Conservation (phyloP, 2,113 vertebrate species). For the Falcunculus frontatus region DNA sequence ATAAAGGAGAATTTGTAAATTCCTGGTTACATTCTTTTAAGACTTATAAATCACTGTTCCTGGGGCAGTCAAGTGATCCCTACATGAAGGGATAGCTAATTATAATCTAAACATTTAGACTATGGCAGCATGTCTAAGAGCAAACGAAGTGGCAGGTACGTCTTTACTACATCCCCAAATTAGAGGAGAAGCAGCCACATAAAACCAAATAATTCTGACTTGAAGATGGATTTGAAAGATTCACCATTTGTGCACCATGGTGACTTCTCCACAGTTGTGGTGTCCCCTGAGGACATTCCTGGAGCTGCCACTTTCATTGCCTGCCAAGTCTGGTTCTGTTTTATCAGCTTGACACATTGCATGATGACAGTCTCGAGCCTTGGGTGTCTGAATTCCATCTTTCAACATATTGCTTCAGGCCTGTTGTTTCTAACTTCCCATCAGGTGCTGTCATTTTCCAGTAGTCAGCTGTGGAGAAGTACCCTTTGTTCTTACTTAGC, state of each 20-base stretch:
- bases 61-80: not conserved
- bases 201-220: not conserved
- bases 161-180: not conserved
- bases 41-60: not conserved
- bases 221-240: not conserved
- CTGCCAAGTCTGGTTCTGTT: slow-evolving; percentile 9
- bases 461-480: not conserved
- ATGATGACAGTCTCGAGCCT: not conserved
- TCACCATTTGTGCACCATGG: not conserved
- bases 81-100: not conserved
- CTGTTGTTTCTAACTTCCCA: not conserved
- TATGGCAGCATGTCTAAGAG: not conserved
- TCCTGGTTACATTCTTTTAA: not conserved
- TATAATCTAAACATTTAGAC: not conserved
- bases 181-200: not conserved
- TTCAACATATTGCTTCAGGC: not conserved
- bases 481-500: not conserved
- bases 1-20: not conserved
- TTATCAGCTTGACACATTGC: slow-evolving; percentile 12
- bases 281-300: not conserved
- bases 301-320: not conserved
- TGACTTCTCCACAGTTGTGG: not conserved
- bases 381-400: not conserved
- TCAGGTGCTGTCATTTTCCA: slow-evolving; percentile 25
- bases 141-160: not conserved